These are phyloP conservation scores for Acleris emargana DNA, from an alignment of 2,888 invertebrate genomes.

Conservation along the genomic window DNA sequence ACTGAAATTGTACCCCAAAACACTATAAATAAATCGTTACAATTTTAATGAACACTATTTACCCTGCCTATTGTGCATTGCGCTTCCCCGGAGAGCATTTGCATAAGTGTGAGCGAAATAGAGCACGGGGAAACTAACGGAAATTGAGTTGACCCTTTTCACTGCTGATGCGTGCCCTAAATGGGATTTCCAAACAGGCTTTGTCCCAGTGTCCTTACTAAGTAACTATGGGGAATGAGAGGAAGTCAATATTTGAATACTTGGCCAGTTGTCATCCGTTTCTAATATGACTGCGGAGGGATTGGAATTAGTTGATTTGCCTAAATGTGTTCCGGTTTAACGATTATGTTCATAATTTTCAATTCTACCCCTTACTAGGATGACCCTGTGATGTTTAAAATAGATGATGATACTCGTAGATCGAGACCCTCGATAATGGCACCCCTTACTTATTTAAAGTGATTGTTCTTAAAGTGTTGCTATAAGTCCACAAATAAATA, in stretches of 20 bases:
- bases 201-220: constrained; percentile 23
- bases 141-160: constrained; percentile 69
- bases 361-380: too few relatives aligned
- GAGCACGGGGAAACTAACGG: constrained; percentile 47
- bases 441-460: too few relatives aligned
- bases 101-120: constrained; percentile 45
- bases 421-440: too few relatives aligned
- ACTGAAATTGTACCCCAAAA: neutral
- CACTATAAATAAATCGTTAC: constrained; percentile 43
- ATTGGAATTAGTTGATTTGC: too few relatives aligned
- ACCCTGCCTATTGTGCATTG: constrained; percentile 40
- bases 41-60: constrained; percentile 61
- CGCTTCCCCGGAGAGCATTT: constrained; percentile 16
- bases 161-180: constrained; percentile 45
- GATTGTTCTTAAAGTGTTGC: too few relatives aligned
- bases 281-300: neutral
- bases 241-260: constrained; percentile 15
- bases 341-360: too few relatives aligned
- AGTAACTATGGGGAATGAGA: constrained; percentile 7
- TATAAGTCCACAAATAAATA: too few relatives aligned
- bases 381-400: too few relatives aligned
- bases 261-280: constrained; percentile 8
- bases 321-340: too few relatives aligned
- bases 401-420: too few relatives aligned
- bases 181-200: constrained; percentile 36